Base-by-base conservation (phyloP, 2,888 invertebrate genomes). In the Standfussiana lucernea region DNA sequence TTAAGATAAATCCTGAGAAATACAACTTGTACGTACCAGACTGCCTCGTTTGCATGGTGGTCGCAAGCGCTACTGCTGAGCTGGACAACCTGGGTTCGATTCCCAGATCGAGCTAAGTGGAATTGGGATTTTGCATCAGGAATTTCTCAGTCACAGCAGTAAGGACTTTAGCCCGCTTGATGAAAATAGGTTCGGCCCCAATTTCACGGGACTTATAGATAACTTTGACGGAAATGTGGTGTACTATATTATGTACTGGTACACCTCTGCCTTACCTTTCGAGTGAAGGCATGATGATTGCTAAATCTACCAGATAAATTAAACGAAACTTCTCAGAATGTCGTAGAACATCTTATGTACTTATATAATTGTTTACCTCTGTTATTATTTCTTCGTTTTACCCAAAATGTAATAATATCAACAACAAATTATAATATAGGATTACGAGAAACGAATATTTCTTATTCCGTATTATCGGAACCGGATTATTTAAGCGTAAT, bases 401-500 rank as follows among this genome's bases (percentile, higher is more conserved):
- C 13, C 8, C 21, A n/a, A 42, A 77, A 32, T 32, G 50, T 35
- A 59, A 11, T 50, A 40, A 79, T 61, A 42, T 11, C 21, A 18
- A 28, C 35, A 35, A 10, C 32, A 13, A 79, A 69, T 69, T 61
- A 77, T 35, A 18, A 13, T 61, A 50, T 35, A 24, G 79, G 47
- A 61, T 79, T 79, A 69, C 47, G 59, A 32, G 15, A 59, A 68
- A 35, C 18, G 15, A 6, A 15, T n/a, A 47, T 35, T 42, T 47
- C 40, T 50, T 50, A 47, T 78, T 68, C 8, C 15, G 40, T 37
- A 37, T 78, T n/a, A 78, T 47, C 15, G 11, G 10, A 37, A 7
- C 28, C 18, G 69, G 76, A 68, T 68, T 61, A 76, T 78, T 76
- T 45, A 32, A 56, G 10, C 56, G 76, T 67, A 56, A 68, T 76